Conservation (phyloP, 2,888 invertebrate genomes). For the Amorpha juglandis region DNA sequence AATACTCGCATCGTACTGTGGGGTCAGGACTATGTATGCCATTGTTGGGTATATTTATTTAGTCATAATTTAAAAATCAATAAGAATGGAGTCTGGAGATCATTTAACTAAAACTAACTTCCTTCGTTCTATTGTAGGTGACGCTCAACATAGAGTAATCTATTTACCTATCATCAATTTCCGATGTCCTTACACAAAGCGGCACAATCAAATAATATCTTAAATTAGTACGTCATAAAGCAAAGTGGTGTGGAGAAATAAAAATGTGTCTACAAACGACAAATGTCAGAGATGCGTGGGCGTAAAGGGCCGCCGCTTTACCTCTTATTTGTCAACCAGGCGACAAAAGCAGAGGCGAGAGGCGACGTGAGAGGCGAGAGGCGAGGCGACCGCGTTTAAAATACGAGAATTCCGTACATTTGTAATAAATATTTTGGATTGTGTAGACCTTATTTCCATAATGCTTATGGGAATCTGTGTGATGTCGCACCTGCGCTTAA, state of each 20-base stretch:
- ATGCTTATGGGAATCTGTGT: conserved; percentile 14
- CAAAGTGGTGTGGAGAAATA: conserved; percentile 50
- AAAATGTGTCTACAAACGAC: conserved; percentile 55
- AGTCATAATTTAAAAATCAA: too few species aligned
- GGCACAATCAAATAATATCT: conserved; percentile 28
- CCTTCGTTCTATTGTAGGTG: too few species aligned
- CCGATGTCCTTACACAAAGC: conserved; percentile 37
- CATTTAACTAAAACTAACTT: too few species aligned
- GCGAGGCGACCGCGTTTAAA: conserved; percentile 32
- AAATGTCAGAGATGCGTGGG: conserved; percentile 68
- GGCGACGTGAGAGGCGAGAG: too few species aligned
- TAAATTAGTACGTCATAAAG: conserved; percentile 41
- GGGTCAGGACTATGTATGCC: too few species aligned
- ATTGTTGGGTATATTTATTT: too few species aligned
- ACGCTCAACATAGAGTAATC: too few species aligned
- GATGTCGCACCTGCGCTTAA: conserved; percentile 9
- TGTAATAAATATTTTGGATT: conserved; percentile 28
- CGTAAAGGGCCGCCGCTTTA: conserved; percentile 61
- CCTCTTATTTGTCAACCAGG: conserved; percentile 49
- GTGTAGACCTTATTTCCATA: conserved; percentile 17
- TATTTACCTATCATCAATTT: conserved; percentile 23
- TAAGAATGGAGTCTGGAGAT: too few species aligned
- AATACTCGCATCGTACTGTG: too few species aligned
- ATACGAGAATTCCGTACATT: conserved; percentile 28
- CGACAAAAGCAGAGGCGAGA: conserved; percentile 41